Conservation (phyloP, 2,113 vertebrate species). For the Columba janthina region DNA sequence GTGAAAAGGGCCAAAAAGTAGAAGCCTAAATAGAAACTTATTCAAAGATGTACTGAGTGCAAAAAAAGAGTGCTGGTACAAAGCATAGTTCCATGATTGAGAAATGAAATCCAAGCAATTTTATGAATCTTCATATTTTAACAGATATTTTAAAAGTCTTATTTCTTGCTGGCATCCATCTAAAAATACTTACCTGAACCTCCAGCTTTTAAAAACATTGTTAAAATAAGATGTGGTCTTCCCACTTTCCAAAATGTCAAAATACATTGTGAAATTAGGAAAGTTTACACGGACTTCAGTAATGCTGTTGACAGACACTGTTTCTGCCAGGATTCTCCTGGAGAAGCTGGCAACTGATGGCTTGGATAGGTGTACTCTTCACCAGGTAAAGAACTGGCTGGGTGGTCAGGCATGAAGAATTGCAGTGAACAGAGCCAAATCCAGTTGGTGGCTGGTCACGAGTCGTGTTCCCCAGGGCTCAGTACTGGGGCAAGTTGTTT, state of each 20-base stretch:
- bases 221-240: background rate
- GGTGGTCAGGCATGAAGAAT: too few species aligned
- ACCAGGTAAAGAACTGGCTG: background rate
- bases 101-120: background rate
- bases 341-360: background rate
- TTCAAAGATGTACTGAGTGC: background rate
- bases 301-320: background rate
- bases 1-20: background rate
- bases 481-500: rapidly evolving
- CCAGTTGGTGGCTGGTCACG: rapidly evolving
- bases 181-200: background rate
- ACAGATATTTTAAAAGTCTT: background rate
- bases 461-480: background rate
- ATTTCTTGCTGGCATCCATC: background rate
- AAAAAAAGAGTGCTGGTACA: background rate
- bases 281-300: background rate
- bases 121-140: background rate
- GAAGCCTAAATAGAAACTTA: background rate
- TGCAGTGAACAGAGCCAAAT: background rate
- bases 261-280: background rate
- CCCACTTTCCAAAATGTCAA: background rate
- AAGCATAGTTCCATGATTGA: background rate
- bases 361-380: too few species aligned
- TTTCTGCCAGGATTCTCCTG: background rate
- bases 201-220: background rate